These are phyloP conservation scores for Galerucella pusilla DNA, from an alignment of 2,888 invertebrate species.

Conservation along the genomic window DNA sequence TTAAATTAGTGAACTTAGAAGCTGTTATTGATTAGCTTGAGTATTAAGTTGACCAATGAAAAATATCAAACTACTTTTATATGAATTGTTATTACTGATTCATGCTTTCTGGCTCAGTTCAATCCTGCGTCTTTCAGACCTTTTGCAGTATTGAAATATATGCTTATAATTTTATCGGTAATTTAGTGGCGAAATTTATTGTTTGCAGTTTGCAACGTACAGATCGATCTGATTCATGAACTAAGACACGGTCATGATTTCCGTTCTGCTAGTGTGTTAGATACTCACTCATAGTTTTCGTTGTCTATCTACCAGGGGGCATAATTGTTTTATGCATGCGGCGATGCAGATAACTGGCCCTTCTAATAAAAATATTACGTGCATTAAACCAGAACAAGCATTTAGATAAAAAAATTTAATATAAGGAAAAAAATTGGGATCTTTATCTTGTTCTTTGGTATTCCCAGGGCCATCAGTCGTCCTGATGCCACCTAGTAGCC, in stretches of 20 bases:
- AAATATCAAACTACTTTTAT: neutral
- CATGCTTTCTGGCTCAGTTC: neutral
- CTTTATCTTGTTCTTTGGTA: neutral
- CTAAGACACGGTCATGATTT: slow-evolving; percentile 51
- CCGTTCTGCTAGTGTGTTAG: slow-evolving; percentile 35
- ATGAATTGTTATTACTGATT: neutral
- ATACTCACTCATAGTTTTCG: slow-evolving; percentile 9
- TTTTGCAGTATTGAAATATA: slow-evolving; percentile 61
- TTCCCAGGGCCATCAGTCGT: neutral
- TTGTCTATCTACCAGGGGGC: slow-evolving; percentile 12
- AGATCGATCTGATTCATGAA: slow-evolving; percentile 57
- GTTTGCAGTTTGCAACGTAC: slow-evolving; percentile 45
- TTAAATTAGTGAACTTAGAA: no score
- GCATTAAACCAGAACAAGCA: neutral
- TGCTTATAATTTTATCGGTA: slow-evolving; percentile 63
- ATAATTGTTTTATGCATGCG: slow-evolving; percentile 17
- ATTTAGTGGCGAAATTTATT: slow-evolving; percentile 62
- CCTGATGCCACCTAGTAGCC: no score
- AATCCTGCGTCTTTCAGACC: neutral
- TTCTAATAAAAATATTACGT: neutral
- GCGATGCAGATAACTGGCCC: slow-evolving; percentile 1
- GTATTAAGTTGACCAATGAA: neutral
- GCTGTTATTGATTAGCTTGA: no score
- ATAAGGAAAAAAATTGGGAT: neutral
- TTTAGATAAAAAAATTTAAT: neutral